Evolutionary conservation across 2,113 vertebrate genomes (phyloP).

Genomic region (Rhodinocichla rosea): DNA sequence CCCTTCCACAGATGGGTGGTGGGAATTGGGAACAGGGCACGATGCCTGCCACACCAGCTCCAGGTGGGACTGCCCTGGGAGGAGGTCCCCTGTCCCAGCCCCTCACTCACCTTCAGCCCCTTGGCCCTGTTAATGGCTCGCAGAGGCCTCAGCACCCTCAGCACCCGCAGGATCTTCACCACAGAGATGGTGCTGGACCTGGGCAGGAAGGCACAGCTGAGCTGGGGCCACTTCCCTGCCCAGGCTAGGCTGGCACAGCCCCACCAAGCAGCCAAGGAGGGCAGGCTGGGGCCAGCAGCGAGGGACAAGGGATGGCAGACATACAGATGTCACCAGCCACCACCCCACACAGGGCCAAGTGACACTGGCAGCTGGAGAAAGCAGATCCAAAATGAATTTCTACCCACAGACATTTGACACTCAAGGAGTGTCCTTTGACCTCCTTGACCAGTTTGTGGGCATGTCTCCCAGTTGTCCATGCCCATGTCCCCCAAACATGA

Average conservation of each 20-base stretch:
- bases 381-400: background rate
- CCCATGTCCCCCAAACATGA: background rate
- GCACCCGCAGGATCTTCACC: slow-evolving; percentile 96
- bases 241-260: background rate
- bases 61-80: background rate
- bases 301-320: background rate
- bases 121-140: slow-evolving; percentile 96
- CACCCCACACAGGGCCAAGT: background rate
- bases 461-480: background rate
- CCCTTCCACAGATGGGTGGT: background rate
- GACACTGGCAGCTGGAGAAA: background rate
- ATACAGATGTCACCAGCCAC: fast-evolving
- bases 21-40: background rate
- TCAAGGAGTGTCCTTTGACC: background rate
- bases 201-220: background rate
- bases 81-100: fast-evolving
- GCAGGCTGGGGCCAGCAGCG: background rate
- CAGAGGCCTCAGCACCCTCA: slow-evolving; percentile 94
- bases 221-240: background rate
- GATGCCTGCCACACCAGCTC: background rate
- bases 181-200: slow-evolving; percentile 97
- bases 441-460: background rate
- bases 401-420: background rate
- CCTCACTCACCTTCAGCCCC: slow-evolving; percentile 87
- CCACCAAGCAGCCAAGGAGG: background rate